A percentile compares a stretch with the other conserved stretches of the same genome.
phyloP scores from a whole-genome alignment of 2,797 vertebrate species.

The Oreonectes daqikongensis region DNA sequence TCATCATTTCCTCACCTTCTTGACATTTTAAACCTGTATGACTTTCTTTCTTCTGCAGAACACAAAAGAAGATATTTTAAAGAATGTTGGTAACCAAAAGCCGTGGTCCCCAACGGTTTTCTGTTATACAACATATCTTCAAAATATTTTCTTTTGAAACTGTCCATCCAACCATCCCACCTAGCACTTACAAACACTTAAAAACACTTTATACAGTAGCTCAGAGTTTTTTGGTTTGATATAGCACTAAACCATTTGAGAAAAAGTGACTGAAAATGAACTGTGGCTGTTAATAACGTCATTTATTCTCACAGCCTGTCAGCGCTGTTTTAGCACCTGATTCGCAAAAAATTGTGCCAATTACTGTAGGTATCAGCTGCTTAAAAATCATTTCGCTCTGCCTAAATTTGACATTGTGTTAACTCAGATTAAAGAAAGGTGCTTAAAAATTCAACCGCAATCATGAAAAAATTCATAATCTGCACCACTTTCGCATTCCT shows the following conservation, averaged over 20 bases:
- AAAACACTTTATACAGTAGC: background rate
- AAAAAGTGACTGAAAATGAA: background rate
- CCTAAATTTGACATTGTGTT: background rate
- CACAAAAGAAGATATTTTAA: too few relatives aligned
- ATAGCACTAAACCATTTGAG: background rate
- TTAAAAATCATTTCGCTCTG: background rate
- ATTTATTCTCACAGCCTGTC: background rate
- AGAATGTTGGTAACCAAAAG: too few relatives aligned
- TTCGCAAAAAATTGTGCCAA: background rate
- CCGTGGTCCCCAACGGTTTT: too few relatives aligned
- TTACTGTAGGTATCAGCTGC: too few relatives aligned
- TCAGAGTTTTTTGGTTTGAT: background rate
- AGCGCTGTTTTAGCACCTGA: background rate
- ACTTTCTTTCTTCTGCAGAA: too few relatives aligned
- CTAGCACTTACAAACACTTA: background rate
- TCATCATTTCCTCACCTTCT: too few relatives aligned
- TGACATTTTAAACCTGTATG: too few relatives aligned
- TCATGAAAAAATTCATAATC: constrained; percentile 12
- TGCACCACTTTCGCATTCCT: background rate
- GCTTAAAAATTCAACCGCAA: constrained; percentile 7
- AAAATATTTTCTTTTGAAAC: too few relatives aligned
- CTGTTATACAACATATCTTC: too few relatives aligned
- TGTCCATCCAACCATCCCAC: background rate
- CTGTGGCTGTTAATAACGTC: background rate
- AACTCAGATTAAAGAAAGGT: background rate